A percentile compares a stretch with the other conserved stretches of the same genome.
phyloP scores from a whole-genome alignment of 2,113 vertebrate species.

The Tetraodon nigroviridis region DNA sequence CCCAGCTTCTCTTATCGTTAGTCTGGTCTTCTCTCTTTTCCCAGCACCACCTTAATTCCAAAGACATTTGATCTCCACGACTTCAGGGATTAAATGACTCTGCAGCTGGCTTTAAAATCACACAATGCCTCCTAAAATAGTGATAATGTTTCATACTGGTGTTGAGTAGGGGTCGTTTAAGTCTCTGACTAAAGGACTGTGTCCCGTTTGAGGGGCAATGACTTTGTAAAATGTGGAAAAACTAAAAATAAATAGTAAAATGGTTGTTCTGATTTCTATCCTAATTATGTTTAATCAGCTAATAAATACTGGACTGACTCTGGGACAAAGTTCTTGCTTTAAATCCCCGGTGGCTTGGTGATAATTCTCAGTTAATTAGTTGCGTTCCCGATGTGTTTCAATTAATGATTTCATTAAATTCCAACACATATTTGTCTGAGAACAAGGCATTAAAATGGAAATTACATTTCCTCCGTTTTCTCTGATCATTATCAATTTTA shows the following conservation, averaged over 20 bases:
- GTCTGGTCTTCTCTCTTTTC: conserved; percentile 23
- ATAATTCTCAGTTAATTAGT: conserved; percentile 43
- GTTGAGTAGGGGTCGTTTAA: conserved; percentile 30
- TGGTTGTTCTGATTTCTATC: background rate
- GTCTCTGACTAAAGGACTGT: conserved; percentile 26
- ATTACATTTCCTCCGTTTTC: conserved; percentile 25
- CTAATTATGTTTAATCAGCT: conserved; percentile 14
- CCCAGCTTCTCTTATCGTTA: background rate
- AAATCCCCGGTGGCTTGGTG: conserved; percentile 27
- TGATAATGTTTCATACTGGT: conserved; percentile 42
- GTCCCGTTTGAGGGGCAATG: background rate
- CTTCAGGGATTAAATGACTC: conserved; percentile 55
- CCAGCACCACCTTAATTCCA: conserved; percentile 27
- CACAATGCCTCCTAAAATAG: conserved; percentile 53
- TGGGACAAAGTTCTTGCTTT: conserved; percentile 17
- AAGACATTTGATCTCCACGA: conserved; percentile 47
- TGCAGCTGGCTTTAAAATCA: conserved; percentile 56
- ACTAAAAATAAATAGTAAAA: no score
- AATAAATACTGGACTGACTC: conserved; percentile 17
- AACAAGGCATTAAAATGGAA: conserved; percentile 23
- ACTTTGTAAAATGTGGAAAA: no score
- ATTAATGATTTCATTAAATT: conserved; percentile 18
- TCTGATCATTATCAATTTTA: conserved; percentile 7
- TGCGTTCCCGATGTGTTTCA: conserved; percentile 23
- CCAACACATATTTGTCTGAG: background rate